phyloP scores from a whole-genome alignment of 2,888 invertebrate species.

The Escarpia spicata region DNA sequence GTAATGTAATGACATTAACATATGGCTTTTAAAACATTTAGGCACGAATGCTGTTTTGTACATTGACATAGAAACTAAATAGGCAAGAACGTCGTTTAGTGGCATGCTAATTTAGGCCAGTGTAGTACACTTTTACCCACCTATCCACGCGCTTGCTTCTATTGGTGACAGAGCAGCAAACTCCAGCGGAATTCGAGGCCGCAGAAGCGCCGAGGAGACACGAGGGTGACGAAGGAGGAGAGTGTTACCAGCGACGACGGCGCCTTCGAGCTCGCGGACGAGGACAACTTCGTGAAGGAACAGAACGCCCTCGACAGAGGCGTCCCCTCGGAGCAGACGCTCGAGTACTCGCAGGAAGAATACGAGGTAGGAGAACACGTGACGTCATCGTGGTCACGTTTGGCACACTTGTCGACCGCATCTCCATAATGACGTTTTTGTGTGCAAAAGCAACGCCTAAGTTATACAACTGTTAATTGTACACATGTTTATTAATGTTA shows the following conservation, averaged over 20 bases:
- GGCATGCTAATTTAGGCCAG: too few relatives aligned
- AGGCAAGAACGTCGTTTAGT: too few relatives aligned
- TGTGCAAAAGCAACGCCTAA: too few relatives aligned
- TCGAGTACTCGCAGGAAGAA: not conserved
- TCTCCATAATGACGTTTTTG: too few relatives aligned
- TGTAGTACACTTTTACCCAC: not conserved
- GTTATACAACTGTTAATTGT: too few relatives aligned
- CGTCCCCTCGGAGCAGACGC: not conserved
- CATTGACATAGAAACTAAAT: too few relatives aligned
- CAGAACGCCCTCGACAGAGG: not conserved
- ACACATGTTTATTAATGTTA: too few relatives aligned
- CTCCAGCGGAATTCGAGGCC: not conserved
- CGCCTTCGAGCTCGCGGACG: not conserved
- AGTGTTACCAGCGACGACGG: not conserved
- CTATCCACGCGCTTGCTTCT: not conserved
- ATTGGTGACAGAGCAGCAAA: not conserved
- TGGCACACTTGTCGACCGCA: too few relatives aligned
- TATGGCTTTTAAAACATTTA: too few relatives aligned
- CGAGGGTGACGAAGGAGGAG: not conserved
- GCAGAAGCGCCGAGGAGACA: not conserved
- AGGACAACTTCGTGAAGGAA: not conserved
- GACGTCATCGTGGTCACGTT: too few relatives aligned
- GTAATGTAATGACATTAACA: too few relatives aligned
- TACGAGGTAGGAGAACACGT: not conserved
- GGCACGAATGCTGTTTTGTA: too few relatives aligned